Conservation (phyloP, 2,113 vertebrate genomes). For the Brachionichthys hirsutus region DNA sequence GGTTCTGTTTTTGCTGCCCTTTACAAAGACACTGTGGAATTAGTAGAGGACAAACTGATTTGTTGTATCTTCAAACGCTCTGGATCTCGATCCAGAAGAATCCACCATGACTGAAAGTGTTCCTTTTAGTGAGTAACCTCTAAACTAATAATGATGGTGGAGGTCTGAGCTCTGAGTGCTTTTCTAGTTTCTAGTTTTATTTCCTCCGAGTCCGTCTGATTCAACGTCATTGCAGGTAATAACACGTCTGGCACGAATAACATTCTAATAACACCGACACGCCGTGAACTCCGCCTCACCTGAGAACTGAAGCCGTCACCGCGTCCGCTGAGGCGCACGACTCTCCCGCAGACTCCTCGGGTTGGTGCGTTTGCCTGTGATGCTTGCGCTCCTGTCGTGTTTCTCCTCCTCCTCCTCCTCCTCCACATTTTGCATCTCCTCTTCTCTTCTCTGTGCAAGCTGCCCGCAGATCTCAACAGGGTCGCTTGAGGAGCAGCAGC, state of each 20-base stretch:
- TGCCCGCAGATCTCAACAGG: slow-evolving; percentile 34
- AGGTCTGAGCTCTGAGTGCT: too few relatives aligned
- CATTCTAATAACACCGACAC: slow-evolving; percentile 50
- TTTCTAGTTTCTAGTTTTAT: too few relatives aligned
- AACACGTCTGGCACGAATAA: slow-evolving; percentile 29
- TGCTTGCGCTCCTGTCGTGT: not conserved
- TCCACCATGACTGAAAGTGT: too few relatives aligned
- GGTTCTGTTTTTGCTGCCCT: too few relatives aligned
- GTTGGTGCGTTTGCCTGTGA: not conserved
- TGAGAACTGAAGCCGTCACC: slow-evolving; percentile 13
- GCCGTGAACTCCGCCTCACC: slow-evolving; percentile 23
- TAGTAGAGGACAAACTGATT: too few relatives aligned
- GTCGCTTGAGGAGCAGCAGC: slow-evolving; percentile 6
- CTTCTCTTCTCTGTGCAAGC: slow-evolving; percentile 11
- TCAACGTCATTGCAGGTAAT: slow-evolving; percentile 16
- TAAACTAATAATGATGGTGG: too few relatives aligned
- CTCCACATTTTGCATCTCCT: slow-evolving; percentile 23
- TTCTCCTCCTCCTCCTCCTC: slow-evolving; percentile 5
- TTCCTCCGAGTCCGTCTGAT: slow-evolving; percentile 53
- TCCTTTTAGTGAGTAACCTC: too few relatives aligned
- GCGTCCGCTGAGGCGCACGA: slow-evolving; percentile 7
- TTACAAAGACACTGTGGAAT: too few relatives aligned
- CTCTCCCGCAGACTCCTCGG: not conserved
- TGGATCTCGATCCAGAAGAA: too few relatives aligned
- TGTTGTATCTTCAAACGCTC: too few relatives aligned